Evolutionary conservation across 1,140 invertebrate genomes (phyloP).

Genomic region (Asbolus verrucosus): DNA sequence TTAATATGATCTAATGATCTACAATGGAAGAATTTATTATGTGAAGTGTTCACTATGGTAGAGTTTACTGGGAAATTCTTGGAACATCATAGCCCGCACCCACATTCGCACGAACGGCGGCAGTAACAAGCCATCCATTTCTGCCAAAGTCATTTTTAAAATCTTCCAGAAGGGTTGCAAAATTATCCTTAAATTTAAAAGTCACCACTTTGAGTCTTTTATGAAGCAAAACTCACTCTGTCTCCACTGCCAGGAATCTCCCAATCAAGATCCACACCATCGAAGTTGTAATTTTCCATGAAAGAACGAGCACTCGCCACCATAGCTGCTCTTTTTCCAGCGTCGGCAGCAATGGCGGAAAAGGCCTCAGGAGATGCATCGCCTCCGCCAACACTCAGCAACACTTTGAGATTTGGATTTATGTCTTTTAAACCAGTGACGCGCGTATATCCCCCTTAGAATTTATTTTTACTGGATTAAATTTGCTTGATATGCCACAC

Average conservation of each 20-base stretch:
- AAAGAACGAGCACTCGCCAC: conserved; percentile 48
- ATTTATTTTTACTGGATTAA: too few species aligned
- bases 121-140: conserved; percentile 9
- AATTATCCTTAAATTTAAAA: conserved; percentile 54
- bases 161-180: not conserved
- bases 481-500: too few species aligned
- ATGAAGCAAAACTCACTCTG: conserved; percentile 55
- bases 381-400: conserved; percentile 83
- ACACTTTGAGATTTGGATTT: conserved; percentile 75
- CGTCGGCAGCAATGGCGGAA: conserved; percentile 15
- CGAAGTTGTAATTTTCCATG: conserved; percentile 65
- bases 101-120: conserved; percentile 7
- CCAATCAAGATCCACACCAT: conserved; percentile 75
- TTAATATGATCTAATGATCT: not conserved
- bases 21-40: not conserved
- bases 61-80: conserved; percentile 11
- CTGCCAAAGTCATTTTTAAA: conserved; percentile 14
- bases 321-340: conserved; percentile 60
- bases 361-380: conserved; percentile 67
- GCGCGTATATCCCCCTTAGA: not conserved
- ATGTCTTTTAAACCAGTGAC: conserved; percentile 64
- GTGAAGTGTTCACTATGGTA: not conserved
- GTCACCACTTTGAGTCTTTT: conserved; percentile 61
- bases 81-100: conserved; percentile 15
- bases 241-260: conserved; percentile 74